phyloP scores from a whole-genome alignment of 2,888 invertebrate genomes.

The Tribolium freemani region DNA sequence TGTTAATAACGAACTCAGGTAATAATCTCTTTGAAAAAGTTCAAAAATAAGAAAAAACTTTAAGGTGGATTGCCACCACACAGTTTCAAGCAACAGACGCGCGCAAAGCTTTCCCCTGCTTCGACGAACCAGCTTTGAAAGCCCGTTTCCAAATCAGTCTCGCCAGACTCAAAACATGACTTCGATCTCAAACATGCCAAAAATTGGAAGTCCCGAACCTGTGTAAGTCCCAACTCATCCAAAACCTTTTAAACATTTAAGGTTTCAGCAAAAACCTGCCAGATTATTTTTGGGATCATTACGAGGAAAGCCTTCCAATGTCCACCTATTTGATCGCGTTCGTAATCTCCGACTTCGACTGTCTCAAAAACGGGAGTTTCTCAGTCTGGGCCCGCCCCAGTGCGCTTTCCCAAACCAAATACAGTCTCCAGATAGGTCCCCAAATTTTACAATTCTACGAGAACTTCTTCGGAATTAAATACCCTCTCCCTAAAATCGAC shows the following conservation, averaged over 20 bases:
- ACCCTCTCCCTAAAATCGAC: constrained; percentile 87
- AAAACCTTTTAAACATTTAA: background rate
- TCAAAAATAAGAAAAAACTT: constrained; percentile 41
- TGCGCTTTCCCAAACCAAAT: constrained; percentile 80
- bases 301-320: constrained; percentile 85
- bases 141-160: constrained; percentile 85
- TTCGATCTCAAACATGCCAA: constrained; percentile 85
- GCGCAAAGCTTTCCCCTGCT: constrained; percentile 87
- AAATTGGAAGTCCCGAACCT: constrained; percentile 42
- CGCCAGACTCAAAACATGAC: constrained; percentile 80
- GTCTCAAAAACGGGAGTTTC: constrained; percentile 72
- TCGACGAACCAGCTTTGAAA: constrained; percentile 89
- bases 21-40: constrained; percentile 51
- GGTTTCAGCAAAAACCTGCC: constrained; percentile 70
- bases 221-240: constrained; percentile 47
- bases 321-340: constrained; percentile 92
- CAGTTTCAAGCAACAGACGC: constrained; percentile 89
- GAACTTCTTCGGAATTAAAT: constrained; percentile 81
- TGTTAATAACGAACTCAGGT: constrained; percentile 79
- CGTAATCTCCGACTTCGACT: constrained; percentile 83
- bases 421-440: constrained; percentile 83
- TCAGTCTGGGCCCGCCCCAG: constrained; percentile 80
- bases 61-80: constrained; percentile 84
- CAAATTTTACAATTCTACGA: constrained; percentile 80
- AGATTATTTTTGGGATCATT: constrained; percentile 83